phyloP scores from a whole-genome alignment of 2,888 invertebrate genomes.

The Drosophila merina region DNA sequence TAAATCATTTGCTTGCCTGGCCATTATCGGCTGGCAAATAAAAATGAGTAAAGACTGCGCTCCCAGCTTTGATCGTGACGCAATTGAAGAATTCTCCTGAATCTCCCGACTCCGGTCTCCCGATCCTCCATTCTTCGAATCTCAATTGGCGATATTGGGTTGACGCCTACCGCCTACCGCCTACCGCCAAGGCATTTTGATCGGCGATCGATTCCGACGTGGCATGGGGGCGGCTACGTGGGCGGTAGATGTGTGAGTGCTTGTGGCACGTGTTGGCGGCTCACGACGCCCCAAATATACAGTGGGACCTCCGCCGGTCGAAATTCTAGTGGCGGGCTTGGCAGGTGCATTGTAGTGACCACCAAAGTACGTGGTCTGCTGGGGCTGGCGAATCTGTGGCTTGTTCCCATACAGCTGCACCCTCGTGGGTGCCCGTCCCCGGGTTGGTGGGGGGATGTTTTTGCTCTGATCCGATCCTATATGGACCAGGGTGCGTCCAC shows the following conservation, averaged over 20 bases:
- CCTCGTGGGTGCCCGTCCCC: conserved; percentile 72
- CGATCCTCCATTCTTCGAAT: conserved; percentile 6
- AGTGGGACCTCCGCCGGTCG: conserved; percentile 44
- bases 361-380: conserved; percentile 66
- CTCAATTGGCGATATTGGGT: conserved; percentile 17
- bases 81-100: conserved; percentile 35
- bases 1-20: conserved; percentile 51
- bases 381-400: conserved; percentile 48
- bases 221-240: conserved; percentile 55
- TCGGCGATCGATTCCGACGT: conserved; percentile 83
- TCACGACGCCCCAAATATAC: conserved; percentile 74
- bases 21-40: conserved; percentile 38
- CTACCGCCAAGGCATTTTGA: conserved; percentile 82
- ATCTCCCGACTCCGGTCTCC: background rate
- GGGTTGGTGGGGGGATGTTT: conserved; percentile 22
- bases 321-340: conserved; percentile 16
- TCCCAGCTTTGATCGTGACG: conserved; percentile 35
- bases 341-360: conserved; percentile 70
- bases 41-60: conserved; percentile 15
- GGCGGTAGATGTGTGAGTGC: conserved; percentile 18
- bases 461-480: conserved; percentile 69
- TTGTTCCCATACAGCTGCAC: conserved; percentile 72
- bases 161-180: conserved; percentile 62
- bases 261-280: conserved; percentile 47
- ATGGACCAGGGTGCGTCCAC: conserved; percentile 82